Base-by-base conservation (phyloP, 1,140 invertebrate species). In the Zaprionus gabonicus region DNA sequence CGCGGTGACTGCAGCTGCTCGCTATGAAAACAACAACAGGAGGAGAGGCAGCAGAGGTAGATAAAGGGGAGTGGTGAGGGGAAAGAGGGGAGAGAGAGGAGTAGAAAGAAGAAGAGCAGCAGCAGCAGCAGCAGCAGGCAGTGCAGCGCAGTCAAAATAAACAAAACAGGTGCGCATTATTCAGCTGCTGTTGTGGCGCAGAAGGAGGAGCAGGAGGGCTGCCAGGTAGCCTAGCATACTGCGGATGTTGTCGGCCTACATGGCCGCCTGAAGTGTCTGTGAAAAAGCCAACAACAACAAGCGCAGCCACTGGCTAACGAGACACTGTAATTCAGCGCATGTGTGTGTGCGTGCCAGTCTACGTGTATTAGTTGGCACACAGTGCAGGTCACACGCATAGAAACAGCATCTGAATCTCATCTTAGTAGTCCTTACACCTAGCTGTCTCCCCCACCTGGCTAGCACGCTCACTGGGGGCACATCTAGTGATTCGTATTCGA, bases 121-220 rank as follows among this genome's bases (percentile, higher is more conserved):
- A 31, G 34, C 55, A 79, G 36, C 59, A 31, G 34, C 55, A 46
- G 25, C 68, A 80, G 25, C 72, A 74, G 76, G n/a, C 31, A 71
- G 20, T 58, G 63, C 44, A 56, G 23, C 38, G 44, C 53, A 83
- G 70, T 80, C 84, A 86, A 87, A 84, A 87, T 88, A 81, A 88
- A 88, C 84, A 88, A 88, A 88, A 73, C 84, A 87, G 84, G 84
- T 87, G 84, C 75, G 75, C 84, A 87, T 82, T 88, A 83, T 87
- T 78, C 81, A 76, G 73, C 63, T 62, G 66, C 34, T 51, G 12
- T 25, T 17, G 36, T 7, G 31, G 34, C 4, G 12, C 23, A 20
- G n/a, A 6, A 17, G 7, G 10, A 3, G 34, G 55, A 23, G 12
- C 10, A 36, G 60, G 28, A 49, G 23, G 6, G 27, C 9, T 38